These are phyloP conservation scores for Sporophila hypoxantha DNA, from an alignment of 2,113 vertebrate species.

Conservation along the genomic window DNA sequence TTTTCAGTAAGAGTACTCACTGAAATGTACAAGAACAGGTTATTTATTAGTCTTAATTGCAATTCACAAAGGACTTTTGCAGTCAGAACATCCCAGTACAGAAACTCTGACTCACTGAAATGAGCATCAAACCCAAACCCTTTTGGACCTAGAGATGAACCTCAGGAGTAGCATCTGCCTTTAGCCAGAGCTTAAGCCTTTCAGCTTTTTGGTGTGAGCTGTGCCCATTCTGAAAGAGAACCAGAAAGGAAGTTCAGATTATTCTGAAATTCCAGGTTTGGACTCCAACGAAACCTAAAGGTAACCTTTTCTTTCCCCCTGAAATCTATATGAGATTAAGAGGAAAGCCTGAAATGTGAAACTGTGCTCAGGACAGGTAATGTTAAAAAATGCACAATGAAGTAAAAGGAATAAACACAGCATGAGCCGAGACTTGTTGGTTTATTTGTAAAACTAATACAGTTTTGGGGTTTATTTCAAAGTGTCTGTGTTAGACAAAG, in stretches of 20 bases:
- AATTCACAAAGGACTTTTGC: not conserved
- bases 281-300: not conserved
- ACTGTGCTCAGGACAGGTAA: not conserved
- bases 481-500: not conserved
- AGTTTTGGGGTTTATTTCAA: not conserved
- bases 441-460: not conserved
- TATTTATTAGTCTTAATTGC: not conserved
- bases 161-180: not conserved
- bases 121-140: not conserved
- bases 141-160: not conserved
- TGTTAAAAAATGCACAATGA: not conserved
- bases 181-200: not conserved
- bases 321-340: not conserved
- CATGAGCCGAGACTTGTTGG: accelerated
- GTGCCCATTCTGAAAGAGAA: not conserved
- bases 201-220: not conserved
- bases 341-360: not conserved
- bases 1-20: not conserved
- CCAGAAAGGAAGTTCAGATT: not conserved
- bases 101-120: not conserved
- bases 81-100: not conserved
- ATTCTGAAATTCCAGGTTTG: not conserved
- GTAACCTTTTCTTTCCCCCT: not conserved
- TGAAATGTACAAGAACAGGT: not conserved
- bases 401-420: not conserved